Conservation (phyloP, 2,888 invertebrate species). For the Didymodactylos carnosus region DNA sequence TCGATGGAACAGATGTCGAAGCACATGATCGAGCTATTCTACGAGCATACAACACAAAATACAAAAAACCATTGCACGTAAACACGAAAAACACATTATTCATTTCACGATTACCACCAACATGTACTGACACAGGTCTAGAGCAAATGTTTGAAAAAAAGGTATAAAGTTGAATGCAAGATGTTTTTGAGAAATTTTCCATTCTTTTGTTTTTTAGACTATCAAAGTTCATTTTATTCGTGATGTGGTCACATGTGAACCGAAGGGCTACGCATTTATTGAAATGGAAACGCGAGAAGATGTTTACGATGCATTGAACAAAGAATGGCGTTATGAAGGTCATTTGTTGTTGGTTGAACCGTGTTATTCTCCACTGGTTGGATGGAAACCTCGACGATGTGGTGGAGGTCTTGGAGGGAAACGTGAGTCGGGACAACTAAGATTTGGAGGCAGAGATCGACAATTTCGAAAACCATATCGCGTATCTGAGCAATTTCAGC, state of each 20-base stretch:
- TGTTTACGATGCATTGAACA: too few relatives aligned
- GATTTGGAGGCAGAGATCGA: conserved; percentile 61
- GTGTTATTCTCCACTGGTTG: conserved; percentile 36
- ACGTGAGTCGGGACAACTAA: conserved; percentile 63
- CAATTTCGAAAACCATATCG: conserved; percentile 40
- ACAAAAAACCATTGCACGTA: conserved; percentile 42
- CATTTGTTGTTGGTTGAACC: conserved; percentile 21
- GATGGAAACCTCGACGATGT: conserved; percentile 63
- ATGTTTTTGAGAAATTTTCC: conserved; percentile 42
- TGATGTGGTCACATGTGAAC: conserved; percentile 61
- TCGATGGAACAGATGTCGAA: conserved; percentile 61
- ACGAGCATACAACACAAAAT: conserved; percentile 46
- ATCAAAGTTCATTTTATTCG: conserved; percentile 35
- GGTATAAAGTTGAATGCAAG: background rate
- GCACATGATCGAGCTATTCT: conserved; percentile 60
- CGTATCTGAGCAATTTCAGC: background rate
- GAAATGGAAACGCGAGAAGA: conserved; percentile 48
- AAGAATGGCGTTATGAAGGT: conserved; percentile 56
- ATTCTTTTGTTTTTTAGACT: conserved; percentile 45
- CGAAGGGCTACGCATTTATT: conserved; percentile 65
- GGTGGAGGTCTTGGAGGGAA: conserved; percentile 71
- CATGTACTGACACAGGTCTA: conserved; percentile 44
- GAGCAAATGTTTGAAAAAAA: conserved; percentile 21
- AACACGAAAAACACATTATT: conserved; percentile 54
- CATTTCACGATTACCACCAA: conserved; percentile 50